These are phyloP conservation scores for Aplysina aerophoba DNA, from an alignment of 37 sponge, comb jelly and placozoan genomes.

Conservation along the genomic window DNA sequence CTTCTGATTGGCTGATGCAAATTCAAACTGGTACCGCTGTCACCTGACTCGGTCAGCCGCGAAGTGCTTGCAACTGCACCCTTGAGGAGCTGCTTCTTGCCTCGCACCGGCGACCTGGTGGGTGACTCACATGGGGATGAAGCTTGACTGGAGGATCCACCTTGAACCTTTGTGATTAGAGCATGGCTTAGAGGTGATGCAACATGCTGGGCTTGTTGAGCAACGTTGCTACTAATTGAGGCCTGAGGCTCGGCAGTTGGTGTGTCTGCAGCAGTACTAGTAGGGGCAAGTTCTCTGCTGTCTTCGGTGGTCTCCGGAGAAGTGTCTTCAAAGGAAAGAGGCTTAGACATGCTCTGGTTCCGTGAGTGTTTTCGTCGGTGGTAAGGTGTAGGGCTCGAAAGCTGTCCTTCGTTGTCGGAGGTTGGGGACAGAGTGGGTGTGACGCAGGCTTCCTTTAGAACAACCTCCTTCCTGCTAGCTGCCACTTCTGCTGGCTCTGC, in stretches of 20 bases:
- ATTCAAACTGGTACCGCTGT: neutral
- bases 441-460: neutral
- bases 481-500: too few relatives aligned
- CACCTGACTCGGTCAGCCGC: neutral
- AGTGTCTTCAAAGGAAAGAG: neutral
- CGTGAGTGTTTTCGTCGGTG: conserved; percentile 5
- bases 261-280: neutral
- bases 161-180: neutral
- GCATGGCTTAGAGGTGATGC: neutral
- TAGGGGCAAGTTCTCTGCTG: neutral
- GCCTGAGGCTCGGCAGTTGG: neutral
- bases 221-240: neutral
- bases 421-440: neutral
- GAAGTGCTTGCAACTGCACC: neutral
- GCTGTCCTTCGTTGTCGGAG: neutral
- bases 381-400: neutral
- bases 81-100: neutral
- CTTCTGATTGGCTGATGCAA: neutral
- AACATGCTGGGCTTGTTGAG: neutral
- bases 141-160: neutral
- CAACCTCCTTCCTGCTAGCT: too few relatives aligned
- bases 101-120: conserved; percentile 4
- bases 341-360: conserved; percentile 26
- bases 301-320: neutral
- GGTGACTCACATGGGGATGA: conserved; percentile 14